phyloP scores from a whole-genome alignment of 2,888 invertebrate species.

The Epirrhoe alternata region DNA sequence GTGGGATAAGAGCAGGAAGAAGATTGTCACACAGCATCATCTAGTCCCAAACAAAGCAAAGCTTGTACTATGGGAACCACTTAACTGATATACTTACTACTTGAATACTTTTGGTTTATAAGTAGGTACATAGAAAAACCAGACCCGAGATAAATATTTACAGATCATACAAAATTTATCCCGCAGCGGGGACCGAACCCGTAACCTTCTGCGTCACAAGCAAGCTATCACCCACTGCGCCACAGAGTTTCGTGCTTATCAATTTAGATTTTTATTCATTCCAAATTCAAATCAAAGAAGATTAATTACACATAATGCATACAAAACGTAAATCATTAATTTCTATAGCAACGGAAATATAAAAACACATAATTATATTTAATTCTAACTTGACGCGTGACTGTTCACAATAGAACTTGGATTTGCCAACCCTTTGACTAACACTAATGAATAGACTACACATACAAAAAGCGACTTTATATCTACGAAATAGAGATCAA shows the following conservation, averaged over 20 bases:
- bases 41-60: too few species aligned
- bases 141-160: too few species aligned
- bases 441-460: slow-evolving; percentile 70
- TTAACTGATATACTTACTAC: too few species aligned
- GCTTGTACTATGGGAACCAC: too few species aligned
- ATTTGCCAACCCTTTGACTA: slow-evolving; percentile 84
- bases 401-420: slow-evolving; percentile 80
- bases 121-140: too few species aligned
- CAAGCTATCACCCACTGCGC: too few species aligned
- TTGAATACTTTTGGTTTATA: too few species aligned
- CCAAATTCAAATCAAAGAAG: slow-evolving; percentile 36
- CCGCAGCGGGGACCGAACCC: too few species aligned
- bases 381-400: slow-evolving; percentile 80
- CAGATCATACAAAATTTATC: too few species aligned
- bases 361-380: slow-evolving; percentile 75
- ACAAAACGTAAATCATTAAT: slow-evolving; percentile 56
- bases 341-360: slow-evolving; percentile 77
- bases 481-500: slow-evolving; percentile 42
- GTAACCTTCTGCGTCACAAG: too few species aligned
- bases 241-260: neutral
- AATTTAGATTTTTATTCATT: slow-evolving; percentile 3
- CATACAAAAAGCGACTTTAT: slow-evolving; percentile 50
- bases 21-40: too few species aligned
- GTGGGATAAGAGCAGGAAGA: too few species aligned
- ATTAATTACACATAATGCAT: slow-evolving; percentile 37